These are phyloP conservation scores for Prenolepis imparis DNA, from an alignment of 2,888 invertebrate genomes.

Conservation along the genomic window DNA sequence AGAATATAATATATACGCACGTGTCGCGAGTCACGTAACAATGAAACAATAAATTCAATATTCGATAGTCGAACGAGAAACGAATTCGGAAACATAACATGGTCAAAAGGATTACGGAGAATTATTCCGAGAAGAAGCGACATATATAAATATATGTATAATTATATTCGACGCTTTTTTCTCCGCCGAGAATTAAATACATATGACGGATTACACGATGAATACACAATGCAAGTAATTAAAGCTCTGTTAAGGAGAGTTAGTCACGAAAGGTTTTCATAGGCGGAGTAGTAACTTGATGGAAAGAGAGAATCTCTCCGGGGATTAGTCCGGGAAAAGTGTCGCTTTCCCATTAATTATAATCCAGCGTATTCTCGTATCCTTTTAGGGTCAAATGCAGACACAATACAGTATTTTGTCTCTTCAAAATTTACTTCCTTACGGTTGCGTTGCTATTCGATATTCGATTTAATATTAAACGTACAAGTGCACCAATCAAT, in stretches of 20 bases:
- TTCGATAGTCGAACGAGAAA: neutral
- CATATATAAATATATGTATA: neutral
- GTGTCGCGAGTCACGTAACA: neutral
- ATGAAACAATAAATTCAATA: neutral
- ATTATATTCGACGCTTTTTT: neutral
- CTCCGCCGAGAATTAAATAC: neutral
- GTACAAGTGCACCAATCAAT: neutral
- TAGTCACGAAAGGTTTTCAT: neutral
- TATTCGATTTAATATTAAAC: neutral
- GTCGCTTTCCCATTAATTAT: neutral
- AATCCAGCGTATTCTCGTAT: neutral
- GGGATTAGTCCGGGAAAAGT: neutral
- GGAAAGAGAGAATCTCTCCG: neutral
- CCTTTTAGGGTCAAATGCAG: neutral
- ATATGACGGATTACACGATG: neutral
- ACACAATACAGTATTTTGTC: too few relatives aligned
- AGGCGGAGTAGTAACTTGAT: neutral
- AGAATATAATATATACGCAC: neutral
- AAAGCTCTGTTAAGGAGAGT: neutral
- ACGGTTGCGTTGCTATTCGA: neutral
- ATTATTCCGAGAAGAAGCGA: neutral
- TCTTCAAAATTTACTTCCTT: neutral
- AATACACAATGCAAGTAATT: constrained; percentile 16
- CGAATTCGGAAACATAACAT: neutral
- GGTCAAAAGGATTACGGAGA: neutral